Percentiles rank a stretch among this genome's conserved stretches.
Conservation (phyloP, 2,888 invertebrate species). For the Mimumesa dahlbomi region DNA sequence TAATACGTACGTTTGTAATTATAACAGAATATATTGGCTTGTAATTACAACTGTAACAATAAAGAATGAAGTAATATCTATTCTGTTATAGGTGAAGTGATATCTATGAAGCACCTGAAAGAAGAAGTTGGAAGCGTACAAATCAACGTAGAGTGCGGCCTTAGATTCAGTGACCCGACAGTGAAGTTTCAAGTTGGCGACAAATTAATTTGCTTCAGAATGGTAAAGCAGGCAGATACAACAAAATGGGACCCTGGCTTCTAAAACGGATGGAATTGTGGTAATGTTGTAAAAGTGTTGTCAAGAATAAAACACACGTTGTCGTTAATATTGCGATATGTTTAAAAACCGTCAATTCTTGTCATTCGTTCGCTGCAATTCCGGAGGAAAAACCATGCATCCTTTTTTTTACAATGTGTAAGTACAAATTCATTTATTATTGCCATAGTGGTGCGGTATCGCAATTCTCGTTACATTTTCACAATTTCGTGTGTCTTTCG, state of each 20-base stretch:
- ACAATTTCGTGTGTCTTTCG: conserved; percentile 3
- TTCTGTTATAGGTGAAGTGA: conserved; percentile 83
- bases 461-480: conserved; percentile 28
- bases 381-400: too few relatives aligned
- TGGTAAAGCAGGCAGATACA: conserved; percentile 84
- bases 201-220: conserved; percentile 87
- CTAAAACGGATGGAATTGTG: conserved; percentile 73
- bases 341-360: too few relatives aligned
- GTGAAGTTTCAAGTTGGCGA: conserved; percentile 89
- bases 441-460: conserved; percentile 45
- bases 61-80: too few relatives aligned
- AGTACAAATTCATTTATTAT: conserved; percentile 77
- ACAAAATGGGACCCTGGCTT: conserved; percentile 95
- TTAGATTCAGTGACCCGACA: conserved; percentile 86
- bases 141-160: conserved; percentile 93
- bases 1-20: too few relatives aligned
- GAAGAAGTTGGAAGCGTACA: conserved; percentile 92
- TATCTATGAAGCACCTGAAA: conserved; percentile 94
- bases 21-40: too few relatives aligned
- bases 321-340: too few relatives aligned
- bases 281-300: background rate
- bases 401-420: conserved; percentile 63
- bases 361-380: too few relatives aligned
- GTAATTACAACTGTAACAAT: background rate
- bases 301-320: conserved; percentile 16